Percentiles rank a stretch among this genome's conserved stretches.
These are phyloP conservation scores for Lithophane semibrunnea DNA, from an alignment of 2,888 invertebrate genomes.

Conservation along the genomic window DNA sequence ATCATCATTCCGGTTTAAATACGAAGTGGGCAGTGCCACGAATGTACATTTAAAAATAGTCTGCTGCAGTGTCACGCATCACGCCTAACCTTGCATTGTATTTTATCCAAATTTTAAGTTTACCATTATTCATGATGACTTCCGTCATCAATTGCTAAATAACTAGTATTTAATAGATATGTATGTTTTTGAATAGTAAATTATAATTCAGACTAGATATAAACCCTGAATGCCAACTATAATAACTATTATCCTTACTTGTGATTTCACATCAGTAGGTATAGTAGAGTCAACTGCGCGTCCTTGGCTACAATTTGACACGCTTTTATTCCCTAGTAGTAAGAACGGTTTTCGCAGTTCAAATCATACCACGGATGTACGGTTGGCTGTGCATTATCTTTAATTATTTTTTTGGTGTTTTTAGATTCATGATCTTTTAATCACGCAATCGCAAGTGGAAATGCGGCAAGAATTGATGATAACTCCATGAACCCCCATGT, in stretches of 20 bases:
- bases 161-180: conserved; percentile 14
- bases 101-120: conserved; percentile 1
- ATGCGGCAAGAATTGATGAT: not conserved
- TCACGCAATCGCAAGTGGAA: not conserved
- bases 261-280: conserved; percentile 1
- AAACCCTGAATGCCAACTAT: conserved; percentile 5
- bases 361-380: not conserved
- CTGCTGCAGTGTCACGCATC: not conserved
- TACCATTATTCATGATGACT: not conserved
- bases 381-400: not conserved
- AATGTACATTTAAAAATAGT: conserved; percentile 15
- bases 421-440: not conserved
- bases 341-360: not conserved
- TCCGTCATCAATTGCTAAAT: conserved; percentile 21
- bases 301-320: not conserved
- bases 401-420: not conserved
- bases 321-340: conserved; percentile 2
- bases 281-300: not conserved
- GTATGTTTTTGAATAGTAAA: conserved; percentile 14
- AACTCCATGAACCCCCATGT: not conserved
- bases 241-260: not conserved
- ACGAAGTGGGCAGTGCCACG: conserved; percentile 5
- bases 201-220: conserved; percentile 12
- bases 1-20: not conserved
- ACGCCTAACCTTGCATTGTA: conserved; percentile 3